phyloP scores from a whole-genome alignment of 1,140 invertebrate species.

The Hypsibius dujardini region DNA sequence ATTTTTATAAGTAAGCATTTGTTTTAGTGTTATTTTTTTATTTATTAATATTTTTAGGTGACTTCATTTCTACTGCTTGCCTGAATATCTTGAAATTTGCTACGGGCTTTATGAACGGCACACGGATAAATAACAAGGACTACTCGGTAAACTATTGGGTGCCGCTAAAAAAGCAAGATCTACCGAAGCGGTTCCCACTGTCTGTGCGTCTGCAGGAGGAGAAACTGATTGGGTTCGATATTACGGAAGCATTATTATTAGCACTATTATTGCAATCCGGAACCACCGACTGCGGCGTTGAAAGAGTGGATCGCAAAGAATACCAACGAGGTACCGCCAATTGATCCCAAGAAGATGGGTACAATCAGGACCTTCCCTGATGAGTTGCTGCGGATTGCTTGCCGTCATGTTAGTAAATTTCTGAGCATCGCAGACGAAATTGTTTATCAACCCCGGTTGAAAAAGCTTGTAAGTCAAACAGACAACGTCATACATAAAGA shows the following conservation, averaged over 20 bases:
- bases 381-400: neutral
- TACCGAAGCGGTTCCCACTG: neutral
- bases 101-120: conserved; percentile 3
- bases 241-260: too few relatives aligned
- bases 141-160: neutral
- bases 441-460: neutral
- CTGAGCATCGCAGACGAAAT: conserved; percentile 1
- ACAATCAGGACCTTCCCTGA: neutral
- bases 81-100: conserved; percentile 1
- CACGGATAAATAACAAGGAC: neutral
- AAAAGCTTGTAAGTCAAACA: neutral
- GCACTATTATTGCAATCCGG: neutral
- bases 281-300: neutral
- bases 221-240: neutral
- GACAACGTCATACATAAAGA: too few relatives aligned
- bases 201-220: neutral
- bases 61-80: conserved; percentile 10
- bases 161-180: neutral
- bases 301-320: neutral
- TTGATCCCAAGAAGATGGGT: neutral
- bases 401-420: neutral
- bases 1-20: too few relatives aligned
- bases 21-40: too few relatives aligned
- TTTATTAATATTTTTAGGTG: neutral
- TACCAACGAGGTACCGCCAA: neutral